Conservation (phyloP, 2,797 vertebrate genomes). For the Cephalopachus bancanus region DNA sequence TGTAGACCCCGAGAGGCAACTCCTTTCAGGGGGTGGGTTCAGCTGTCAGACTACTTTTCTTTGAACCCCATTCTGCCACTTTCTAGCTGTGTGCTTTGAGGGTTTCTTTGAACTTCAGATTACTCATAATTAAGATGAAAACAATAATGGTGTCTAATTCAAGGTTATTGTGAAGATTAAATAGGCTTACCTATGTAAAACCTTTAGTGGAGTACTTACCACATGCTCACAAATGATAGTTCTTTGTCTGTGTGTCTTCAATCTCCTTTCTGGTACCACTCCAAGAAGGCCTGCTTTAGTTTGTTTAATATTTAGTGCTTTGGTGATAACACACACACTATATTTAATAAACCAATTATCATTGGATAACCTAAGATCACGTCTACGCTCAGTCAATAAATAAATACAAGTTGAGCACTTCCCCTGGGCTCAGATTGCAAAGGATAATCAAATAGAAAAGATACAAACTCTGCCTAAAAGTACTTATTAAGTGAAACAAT, state of each 20-base stretch:
- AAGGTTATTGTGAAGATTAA: conserved; percentile 16
- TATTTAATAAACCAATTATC: conserved; percentile 30
- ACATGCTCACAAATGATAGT: not conserved
- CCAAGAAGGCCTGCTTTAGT: not conserved
- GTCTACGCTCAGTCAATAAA: not conserved
- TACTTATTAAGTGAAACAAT: not conserved
- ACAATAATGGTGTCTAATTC: not conserved
- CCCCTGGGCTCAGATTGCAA: not conserved
- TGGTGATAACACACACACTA: not conserved
- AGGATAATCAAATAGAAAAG: not conserved
- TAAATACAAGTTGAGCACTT: not conserved
- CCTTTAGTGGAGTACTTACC: not conserved
- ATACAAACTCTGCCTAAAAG: not conserved
- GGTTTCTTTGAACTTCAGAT: not conserved
- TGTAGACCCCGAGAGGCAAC: not conserved
- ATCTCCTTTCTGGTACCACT: not conserved
- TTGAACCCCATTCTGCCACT: not conserved
- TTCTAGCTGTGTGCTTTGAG: not conserved
- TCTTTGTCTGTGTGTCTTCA: not conserved
- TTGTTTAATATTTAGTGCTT: conserved; percentile 40
- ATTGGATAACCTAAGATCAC: not conserved
- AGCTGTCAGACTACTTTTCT: not conserved
- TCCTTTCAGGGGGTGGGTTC: not conserved
- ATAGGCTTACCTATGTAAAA: not conserved
- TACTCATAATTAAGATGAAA: not conserved